Evolutionary conservation across 1,140 invertebrate species (phyloP).

Genomic region (Sycophila sp.): DNA sequence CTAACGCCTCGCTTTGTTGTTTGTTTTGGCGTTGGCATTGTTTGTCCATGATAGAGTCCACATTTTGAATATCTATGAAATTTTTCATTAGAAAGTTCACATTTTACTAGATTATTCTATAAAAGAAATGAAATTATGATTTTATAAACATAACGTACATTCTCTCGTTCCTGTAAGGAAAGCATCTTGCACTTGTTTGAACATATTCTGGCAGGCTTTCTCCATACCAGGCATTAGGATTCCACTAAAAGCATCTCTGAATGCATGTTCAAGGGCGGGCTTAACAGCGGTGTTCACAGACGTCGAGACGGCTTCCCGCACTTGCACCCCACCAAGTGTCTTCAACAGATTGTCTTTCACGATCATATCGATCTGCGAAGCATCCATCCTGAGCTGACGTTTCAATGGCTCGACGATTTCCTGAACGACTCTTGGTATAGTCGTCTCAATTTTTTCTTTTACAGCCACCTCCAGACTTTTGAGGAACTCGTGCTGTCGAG

Average conservation of each 20-base stretch:
- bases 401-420: constrained; percentile 78
- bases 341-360: constrained; percentile 84
- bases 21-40: constrained; percentile 56
- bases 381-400: constrained; percentile 77
- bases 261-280: constrained; percentile 75
- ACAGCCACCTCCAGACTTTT: constrained; percentile 73
- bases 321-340: constrained; percentile 77
- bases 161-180: constrained; percentile 88
- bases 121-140: constrained; percentile 1
- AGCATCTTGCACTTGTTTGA: constrained; percentile 86
- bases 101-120: background rate
- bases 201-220: constrained; percentile 84
- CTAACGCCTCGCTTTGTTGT: constrained; percentile 54
- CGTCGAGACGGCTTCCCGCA: constrained; percentile 78
- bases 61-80: constrained; percentile 57
- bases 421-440: constrained; percentile 69
- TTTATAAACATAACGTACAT: constrained; percentile 72
- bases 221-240: constrained; percentile 86
- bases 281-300: constrained; percentile 74
- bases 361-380: constrained; percentile 79
- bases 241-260: constrained; percentile 78
- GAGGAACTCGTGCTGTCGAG: constrained; percentile 65
- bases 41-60: constrained; percentile 54
- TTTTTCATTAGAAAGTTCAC: background rate
- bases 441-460: constrained; percentile 76